Evolutionary conservation across 2,888 invertebrate genomes (phyloP), one percentile per base, ranked within the genome.

Genomic region (Lasioglossum villosulum): DNA sequence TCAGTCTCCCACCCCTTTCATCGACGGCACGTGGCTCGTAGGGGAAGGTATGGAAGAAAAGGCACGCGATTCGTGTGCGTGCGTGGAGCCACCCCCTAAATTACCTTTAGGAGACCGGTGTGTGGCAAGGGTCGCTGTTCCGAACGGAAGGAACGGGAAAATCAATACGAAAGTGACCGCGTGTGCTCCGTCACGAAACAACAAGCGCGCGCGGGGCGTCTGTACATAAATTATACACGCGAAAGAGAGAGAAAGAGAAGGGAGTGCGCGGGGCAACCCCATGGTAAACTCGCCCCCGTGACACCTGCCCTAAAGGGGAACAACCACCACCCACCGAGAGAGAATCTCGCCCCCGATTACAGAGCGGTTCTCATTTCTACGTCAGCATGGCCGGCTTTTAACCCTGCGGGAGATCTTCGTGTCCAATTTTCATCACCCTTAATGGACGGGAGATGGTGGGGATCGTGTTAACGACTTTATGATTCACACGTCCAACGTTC

Each of bases 81-180:
- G 8, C 10, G 66, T 19, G 30, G 6, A 74, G 37, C 52, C 42
- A 66, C 73, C 39, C 70, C 39, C 34, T 77, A 10, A 78, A 83
- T 77, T 71, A 52, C 77, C 52, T n/a, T 10, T n/a, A n/a, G 70
- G 34, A 77, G 42, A 34, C 23, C 23, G 8, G 52, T 52, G 52
- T 52, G n/a, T 30, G 8, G 71, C 48, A 19, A 71, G 59, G 66
- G 77, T 66, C 37, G 78, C 45, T 37, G 59, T 52, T 19, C 34
- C 37, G 72, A 75, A 73, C 27, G 48, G 45, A 74, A 56, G 39
- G 34, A 19, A 14, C 14, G 16, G n/a, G n/a, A 84, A 86, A 89
- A 91, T 91, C 90, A 88, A 91, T 91, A 91, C 52, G 80, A 75
- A 88, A 89, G 84, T 86, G 86, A 87, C 84, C 84, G 75, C 74